Evolutionary conservation across 1,140 invertebrate species (phyloP).

Genomic region (Elymnias hypermnestra): DNA sequence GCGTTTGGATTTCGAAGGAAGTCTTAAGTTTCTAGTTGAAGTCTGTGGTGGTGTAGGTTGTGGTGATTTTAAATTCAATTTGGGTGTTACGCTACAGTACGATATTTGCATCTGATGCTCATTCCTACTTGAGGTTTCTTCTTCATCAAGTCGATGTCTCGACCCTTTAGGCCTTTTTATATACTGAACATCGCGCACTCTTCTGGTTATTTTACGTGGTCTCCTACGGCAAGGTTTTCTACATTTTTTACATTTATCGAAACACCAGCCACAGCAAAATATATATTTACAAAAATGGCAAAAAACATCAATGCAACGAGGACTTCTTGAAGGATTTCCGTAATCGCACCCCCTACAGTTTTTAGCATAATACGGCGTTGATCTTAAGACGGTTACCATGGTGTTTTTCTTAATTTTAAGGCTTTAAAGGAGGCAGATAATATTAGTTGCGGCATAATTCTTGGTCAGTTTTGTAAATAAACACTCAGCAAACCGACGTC

Average conservation of each 20-base stretch:
- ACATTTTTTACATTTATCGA: not conserved
- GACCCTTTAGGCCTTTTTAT: not conserved
- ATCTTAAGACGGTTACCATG: not conserved
- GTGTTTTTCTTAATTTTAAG: too few species aligned
- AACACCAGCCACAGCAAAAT: conserved; percentile 4
- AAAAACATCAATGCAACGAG: conserved; percentile 3
- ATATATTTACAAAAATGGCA: not conserved
- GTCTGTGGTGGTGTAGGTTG: not conserved
- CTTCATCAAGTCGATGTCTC: not conserved
- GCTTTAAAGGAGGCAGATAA: too few species aligned
- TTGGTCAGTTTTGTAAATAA: too few species aligned
- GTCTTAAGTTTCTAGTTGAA: too few species aligned
- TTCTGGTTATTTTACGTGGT: not conserved
- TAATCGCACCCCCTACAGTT: not conserved
- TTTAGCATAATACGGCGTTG: not conserved
- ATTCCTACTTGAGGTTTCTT: not conserved
- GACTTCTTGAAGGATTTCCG: not conserved
- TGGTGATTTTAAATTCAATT: not conserved
- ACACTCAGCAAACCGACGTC: too few species aligned
- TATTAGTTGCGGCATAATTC: too few species aligned
- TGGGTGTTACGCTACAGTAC: not conserved
- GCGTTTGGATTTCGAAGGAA: too few species aligned
- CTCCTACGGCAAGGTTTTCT: too few species aligned
- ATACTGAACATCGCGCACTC: not conserved
- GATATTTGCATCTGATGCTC: not conserved